phyloP scores from a whole-genome alignment of 1,140 invertebrate species.

The Nebria ingens region DNA sequence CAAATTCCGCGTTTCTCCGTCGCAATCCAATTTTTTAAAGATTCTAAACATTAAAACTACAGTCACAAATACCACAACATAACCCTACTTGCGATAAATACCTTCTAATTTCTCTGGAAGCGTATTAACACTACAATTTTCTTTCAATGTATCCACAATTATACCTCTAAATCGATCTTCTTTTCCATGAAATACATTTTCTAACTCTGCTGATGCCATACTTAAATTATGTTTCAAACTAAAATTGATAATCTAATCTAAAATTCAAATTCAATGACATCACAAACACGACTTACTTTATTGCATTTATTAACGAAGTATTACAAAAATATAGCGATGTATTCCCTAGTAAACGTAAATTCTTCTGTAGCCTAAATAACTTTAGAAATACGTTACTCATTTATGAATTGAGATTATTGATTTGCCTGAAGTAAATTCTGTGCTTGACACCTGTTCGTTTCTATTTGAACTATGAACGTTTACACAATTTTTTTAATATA shows the following conservation, averaged over 20 bases:
- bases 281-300: too few relatives aligned
- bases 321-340: too few relatives aligned
- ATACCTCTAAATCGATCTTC: conserved; percentile 58
- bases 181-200: conserved; percentile 41
- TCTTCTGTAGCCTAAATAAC: background rate
- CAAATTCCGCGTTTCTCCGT: conserved; percentile 63
- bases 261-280: too few relatives aligned
- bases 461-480: too few relatives aligned
- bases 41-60: conserved; percentile 50
- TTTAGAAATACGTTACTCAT: background rate
- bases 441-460: too few relatives aligned
- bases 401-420: too few relatives aligned
- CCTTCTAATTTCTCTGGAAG: conserved; percentile 48
- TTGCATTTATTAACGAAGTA: too few relatives aligned
- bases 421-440: too few relatives aligned
- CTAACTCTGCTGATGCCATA: background rate
- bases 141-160: conserved; percentile 48
- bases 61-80: conserved; percentile 12
- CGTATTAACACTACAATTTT: conserved; percentile 39
- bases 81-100: conserved; percentile 28
- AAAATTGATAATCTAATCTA: too few relatives aligned
- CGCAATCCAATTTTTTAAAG: conserved; percentile 56
- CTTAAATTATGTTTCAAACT: background rate
- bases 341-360: background rate
- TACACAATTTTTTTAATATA: too few relatives aligned